Evolutionary conservation across 2,888 invertebrate genomes (phyloP), one percentile per base, ranked within the genome.

Genomic region (Tetanocera ferruginea): DNA sequence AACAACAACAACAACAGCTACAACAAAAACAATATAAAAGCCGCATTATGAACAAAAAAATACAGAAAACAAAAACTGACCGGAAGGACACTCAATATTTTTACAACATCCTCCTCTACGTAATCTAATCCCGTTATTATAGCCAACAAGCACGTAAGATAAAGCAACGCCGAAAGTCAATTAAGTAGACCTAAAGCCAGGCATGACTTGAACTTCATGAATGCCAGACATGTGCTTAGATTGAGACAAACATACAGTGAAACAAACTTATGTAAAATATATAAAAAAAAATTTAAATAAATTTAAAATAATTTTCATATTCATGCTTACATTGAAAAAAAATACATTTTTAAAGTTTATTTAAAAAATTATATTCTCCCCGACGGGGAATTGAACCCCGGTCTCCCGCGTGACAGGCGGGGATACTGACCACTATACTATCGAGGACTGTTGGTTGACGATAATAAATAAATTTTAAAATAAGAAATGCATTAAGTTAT

Each of bases 361-460:
- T 60, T 11, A 25, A 49, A 28, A 51, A 49, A 5, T 23, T 4
- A 19, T 6, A 1, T 6, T 69, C 84, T 87, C 87, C 87, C 87
- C 87, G 87, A 87, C 86, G 87, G 87, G 87, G 87, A 87, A 87
- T 87, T 87, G 87, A 87, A 87, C 87, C 87, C 87, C 87, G 86
- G 86, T 87, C 87, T 87, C 86, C 87, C 87, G 87, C 87, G 87
- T 87, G 87, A 87, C 87, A 87, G 87, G 87, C 87, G 87, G 87
- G 87, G 87, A 87, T 87, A 87, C 87, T 87, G 77, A 87, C 87
- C 87, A 87, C 87, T 87, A 87, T 87, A 87, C 87, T 87, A 87
- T 87, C 87, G 87, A 87, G 86, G 87, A 87, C 80, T 62, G 67
- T 57, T 67, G 64, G 19, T 4, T 31, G 34, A 62, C 2, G 3